Percentiles rank a stretch among this genome's conserved stretches.
phyloP scores from a whole-genome alignment of 1,140 invertebrate genomes.

The Drosophila yakuba region DNA sequence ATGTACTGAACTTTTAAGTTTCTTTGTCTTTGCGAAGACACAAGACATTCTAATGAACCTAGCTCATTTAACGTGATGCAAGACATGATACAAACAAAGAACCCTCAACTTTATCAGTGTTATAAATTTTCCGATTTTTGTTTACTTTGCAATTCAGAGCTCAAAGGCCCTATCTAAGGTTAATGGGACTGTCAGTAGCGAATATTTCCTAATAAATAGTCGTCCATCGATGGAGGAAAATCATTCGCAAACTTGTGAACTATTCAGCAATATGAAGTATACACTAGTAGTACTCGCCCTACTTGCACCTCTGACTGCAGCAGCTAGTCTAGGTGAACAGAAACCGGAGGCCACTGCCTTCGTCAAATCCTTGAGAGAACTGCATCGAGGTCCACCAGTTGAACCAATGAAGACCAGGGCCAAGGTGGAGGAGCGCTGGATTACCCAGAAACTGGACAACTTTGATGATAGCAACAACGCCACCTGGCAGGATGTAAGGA shows the following conservation, averaged over 20 bases:
- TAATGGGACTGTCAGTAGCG: neutral
- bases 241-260: conserved; percentile 59
- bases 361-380: conserved; percentile 36
- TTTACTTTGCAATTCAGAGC: conserved; percentile 36
- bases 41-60: conserved; percentile 15
- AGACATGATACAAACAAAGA: conserved; percentile 20
- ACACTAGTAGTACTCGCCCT: conserved; percentile 32
- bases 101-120: conserved; percentile 44
- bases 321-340: conserved; percentile 26
- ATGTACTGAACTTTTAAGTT: too few relatives aligned
- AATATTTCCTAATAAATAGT: conserved; percentile 66
- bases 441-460: conserved; percentile 87
- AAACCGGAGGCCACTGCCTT: conserved; percentile 34
- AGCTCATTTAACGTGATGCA: conserved; percentile 3
- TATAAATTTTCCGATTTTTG: conserved; percentile 49
- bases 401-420: conserved; percentile 7
- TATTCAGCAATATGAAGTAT: conserved; percentile 54
- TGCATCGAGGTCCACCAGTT: conserved; percentile 57
- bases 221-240: conserved; percentile 31
- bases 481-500: conserved; percentile 87
- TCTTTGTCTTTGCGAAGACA: conserved; percentile 2
- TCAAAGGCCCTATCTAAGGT: conserved; percentile 26
- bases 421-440: conserved; percentile 60
- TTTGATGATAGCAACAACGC: conserved; percentile 88
- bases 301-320: conserved; percentile 35